phyloP scores from a whole-genome alignment of 1,140 invertebrate genomes.

The Orchesella cincta region DNA sequence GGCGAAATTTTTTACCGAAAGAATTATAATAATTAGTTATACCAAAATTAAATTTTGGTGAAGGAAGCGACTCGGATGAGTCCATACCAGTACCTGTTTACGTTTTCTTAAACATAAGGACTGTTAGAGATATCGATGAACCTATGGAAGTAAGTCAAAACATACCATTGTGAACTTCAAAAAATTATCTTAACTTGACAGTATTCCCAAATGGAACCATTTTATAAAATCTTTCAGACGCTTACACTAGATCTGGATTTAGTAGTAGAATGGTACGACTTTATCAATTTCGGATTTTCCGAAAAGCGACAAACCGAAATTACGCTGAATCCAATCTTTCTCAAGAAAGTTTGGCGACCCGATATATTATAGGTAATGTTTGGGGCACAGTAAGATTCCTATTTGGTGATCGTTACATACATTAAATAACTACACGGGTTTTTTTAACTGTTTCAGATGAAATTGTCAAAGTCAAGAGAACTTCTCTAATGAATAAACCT shows the following conservation, averaged over 20 bases:
- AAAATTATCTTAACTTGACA: too few relatives aligned
- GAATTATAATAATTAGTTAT: slow-evolving; percentile 41
- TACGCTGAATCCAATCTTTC: slow-evolving; percentile 36
- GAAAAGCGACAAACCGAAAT: slow-evolving; percentile 10
- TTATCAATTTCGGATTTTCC: slow-evolving; percentile 33
- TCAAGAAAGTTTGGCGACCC: slow-evolving; percentile 39
- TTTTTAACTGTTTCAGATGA: slow-evolving; percentile 13
- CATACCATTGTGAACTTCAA: too few relatives aligned
- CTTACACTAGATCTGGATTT: slow-evolving; percentile 14
- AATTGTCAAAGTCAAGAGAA: slow-evolving; percentile 29
- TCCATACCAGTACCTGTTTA: slow-evolving; percentile 34
- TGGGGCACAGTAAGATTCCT: too few relatives aligned
- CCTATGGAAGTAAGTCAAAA: slow-evolving; percentile 19
- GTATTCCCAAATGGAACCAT: too few relatives aligned
- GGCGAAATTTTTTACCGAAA: slow-evolving; percentile 37
- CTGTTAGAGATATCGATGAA: slow-evolving; percentile 32
- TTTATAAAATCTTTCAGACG: not conserved
- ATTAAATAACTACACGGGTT: not conserved
- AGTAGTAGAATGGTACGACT: slow-evolving; percentile 39
- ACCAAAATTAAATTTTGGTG: slow-evolving; percentile 38
- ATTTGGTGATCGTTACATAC: too few relatives aligned
- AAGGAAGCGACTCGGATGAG: slow-evolving; percentile 2
- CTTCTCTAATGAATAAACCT: slow-evolving; percentile 34
- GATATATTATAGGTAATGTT: slow-evolving; percentile 35
- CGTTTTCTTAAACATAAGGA: slow-evolving; percentile 36